phyloP scores from a whole-genome alignment of 2,113 vertebrate genomes.

The Tympanuchus pallidicinctus region DNA sequence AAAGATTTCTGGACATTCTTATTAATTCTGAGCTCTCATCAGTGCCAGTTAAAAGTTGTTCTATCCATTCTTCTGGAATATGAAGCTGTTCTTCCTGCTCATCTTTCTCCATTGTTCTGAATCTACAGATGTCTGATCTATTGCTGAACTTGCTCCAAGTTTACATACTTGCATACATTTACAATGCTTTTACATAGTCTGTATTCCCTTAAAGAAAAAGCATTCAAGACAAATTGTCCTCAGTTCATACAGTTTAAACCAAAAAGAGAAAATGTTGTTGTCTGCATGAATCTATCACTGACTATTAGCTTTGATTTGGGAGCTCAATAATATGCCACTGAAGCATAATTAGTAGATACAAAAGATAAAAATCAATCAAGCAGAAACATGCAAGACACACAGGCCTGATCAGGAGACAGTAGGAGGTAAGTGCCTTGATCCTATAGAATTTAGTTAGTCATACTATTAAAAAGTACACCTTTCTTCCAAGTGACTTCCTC shows the following conservation, averaged over 20 bases:
- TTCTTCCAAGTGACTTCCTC: neutral
- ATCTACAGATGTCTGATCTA: neutral
- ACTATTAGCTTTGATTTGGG: neutral
- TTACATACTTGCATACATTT: neutral
- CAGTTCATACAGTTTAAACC: neutral
- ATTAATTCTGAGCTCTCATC: neutral
- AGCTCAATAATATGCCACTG: neutral
- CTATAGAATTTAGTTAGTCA: neutral
- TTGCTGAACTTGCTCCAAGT: neutral
- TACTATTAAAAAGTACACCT: neutral
- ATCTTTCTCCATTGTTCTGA: neutral
- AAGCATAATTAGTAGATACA: neutral
- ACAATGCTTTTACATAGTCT: neutral
- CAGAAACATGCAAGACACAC: neutral
- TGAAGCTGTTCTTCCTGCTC: neutral
- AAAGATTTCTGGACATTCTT: neutral
- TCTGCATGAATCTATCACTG: neutral
- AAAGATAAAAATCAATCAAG: neutral
- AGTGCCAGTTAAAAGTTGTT: neutral
- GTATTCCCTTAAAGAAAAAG: neutral
- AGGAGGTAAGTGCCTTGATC: neutral
- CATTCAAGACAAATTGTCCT: neutral
- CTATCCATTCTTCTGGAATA: rapidly evolving
- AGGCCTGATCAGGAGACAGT: neutral
- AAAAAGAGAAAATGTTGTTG: neutral